Base-by-base conservation (phyloP, 2,888 invertebrate genomes). In the Blera fallax region DNA sequence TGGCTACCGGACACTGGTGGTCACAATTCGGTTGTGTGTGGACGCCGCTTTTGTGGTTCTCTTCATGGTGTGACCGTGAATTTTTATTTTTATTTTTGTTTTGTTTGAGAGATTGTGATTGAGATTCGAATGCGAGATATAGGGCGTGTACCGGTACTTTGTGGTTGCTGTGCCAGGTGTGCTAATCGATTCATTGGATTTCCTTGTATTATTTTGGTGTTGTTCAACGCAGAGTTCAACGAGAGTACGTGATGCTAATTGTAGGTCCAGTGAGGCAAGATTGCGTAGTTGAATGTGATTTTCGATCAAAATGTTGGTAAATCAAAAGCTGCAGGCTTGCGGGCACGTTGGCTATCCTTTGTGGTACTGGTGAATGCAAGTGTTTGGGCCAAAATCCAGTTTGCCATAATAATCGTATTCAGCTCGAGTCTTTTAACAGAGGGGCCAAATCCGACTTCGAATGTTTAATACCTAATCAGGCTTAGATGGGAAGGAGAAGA, bases 21-120 rank as follows among this genome's bases (percentile, higher is more conserved):
- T 43, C 18, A 32, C 58, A 48, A 37, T 29, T 74, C 14, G 14
- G 16, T 27, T 77, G 32, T 43, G 14, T 62, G 4, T 56, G 29
- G 62, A 21, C 37, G 37, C 29, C 16, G 37, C 37, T 54, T 69
- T 70, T 32, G 65, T 72, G 65, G 56, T 65, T 72, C 48, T 52
- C 45, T 78, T 81, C 48, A 34, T 18, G 52, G 54, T 81, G 54
- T 81, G 85, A 85, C 85, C 85, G 81, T 85, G 85, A 85, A 81
- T 45, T 58, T 21, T 16, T 54, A 45, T 27, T 14, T 21, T 56
- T 45, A 11, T 65, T 40, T 56, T 56, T 27, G 21, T 77, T 27
- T 52, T 70, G 2, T 65, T 16, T 32, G 34, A 14, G 40, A 27
- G 54, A 58, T 48, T 70, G 56, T 32, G 79, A 50, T 72, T 34